Conservation (phyloP, 2,797 vertebrate genomes). For the Naso thynnoides region DNA sequence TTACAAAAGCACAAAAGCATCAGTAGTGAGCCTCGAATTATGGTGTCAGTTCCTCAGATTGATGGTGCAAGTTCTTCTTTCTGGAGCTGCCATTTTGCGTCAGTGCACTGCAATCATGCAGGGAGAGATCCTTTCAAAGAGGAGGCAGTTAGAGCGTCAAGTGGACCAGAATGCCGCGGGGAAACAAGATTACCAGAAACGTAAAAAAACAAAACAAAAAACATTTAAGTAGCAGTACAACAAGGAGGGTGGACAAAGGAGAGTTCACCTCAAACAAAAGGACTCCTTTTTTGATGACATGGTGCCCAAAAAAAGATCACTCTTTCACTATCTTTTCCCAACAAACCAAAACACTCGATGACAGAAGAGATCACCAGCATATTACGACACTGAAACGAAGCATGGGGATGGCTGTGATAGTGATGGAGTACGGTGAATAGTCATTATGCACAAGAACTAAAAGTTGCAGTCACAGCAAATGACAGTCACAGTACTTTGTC, state of each 20-base stretch:
- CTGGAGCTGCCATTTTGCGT: conserved; percentile 40
- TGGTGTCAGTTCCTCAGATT: conserved; percentile 63
- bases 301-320: not conserved
- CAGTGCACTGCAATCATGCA: not conserved
- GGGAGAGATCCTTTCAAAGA: conserved; percentile 12
- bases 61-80: conserved; percentile 70
- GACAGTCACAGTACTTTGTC: conserved; percentile 7
- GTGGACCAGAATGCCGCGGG: not conserved
- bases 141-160: not conserved
- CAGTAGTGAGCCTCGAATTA: conserved; percentile 1
- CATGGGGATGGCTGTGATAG: conserved; percentile 7
- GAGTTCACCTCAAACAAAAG: not conserved
- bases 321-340: not conserved
- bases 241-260: not conserved
- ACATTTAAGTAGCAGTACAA: no score
- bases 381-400: not conserved
- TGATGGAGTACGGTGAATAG: conserved; percentile 35
- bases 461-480: conserved; percentile 41
- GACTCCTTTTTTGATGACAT: not conserved
- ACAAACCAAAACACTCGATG: not conserved
- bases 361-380: not conserved
- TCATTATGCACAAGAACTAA: conserved; percentile 37
- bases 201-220: not conserved
- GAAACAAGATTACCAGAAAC: not conserved
- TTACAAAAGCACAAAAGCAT: conserved; percentile 16